Base-by-base conservation (phyloP, 2,888 invertebrate genomes). In the Chymomyza caudatula region DNA sequence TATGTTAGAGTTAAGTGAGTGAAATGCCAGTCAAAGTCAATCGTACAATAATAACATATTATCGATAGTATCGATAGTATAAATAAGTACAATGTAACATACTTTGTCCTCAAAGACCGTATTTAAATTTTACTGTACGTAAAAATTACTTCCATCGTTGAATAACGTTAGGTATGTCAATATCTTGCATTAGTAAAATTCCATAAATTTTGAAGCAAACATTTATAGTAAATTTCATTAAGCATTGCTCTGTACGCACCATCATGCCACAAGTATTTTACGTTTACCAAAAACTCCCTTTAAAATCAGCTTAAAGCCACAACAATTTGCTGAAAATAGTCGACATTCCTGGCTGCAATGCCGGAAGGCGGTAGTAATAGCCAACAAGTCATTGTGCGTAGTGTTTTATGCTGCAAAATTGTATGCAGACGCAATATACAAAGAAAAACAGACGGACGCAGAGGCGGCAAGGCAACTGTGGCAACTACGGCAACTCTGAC, bases 331-430 rank as follows among this genome's bases (percentile, higher is more conserved):
- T 53, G 49, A 63, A 70, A 55, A 55, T 54, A 63, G 64, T 20
- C 13, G 25, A 25, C 53, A 62, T 51, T 61, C 17, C 44, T 25
- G 53, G 44, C 23, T 59, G 5, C 51, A 49, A 56, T 67, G 57
- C 57, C 20, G 51, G 47, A 43, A 47, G 42, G n/a, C 53, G 4
- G 19, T 61, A 43, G 52, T 37, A 62, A 76, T 61, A 67, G 61
- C 65, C 74, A 67, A 73, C 60, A 57, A 73, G 69, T 66, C 65
- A 55, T 20, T 60, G 59, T 63, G 73, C 69, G 15, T 51, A 72
- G 69, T 69, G 56, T 60, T 68, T 65, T 68, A 65, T 67, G 58
- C 69, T 61, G 75, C 64, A 72, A 79, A 83, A 79, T 77, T 75
- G 63, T 73, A 80, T 81, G 85, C 52, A 63, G 63, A 49, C 25